phyloP scores from a whole-genome alignment of 2,888 invertebrate genomes.

The Sminthurides aquaticus region DNA sequence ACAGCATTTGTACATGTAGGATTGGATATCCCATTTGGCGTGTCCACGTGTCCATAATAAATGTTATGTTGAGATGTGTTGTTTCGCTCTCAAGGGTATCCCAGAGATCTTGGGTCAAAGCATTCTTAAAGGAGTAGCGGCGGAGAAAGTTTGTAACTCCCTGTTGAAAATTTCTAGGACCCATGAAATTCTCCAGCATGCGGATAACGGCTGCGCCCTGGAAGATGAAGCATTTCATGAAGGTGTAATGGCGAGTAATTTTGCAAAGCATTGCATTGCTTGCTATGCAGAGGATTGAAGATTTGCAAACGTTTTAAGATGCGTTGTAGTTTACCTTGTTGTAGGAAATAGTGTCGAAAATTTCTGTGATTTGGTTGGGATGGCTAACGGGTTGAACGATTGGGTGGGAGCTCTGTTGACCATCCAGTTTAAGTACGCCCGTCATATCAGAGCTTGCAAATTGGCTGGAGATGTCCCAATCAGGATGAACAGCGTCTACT shows the following conservation, averaged over 20 bases:
- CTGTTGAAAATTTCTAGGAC: constrained; percentile 60
- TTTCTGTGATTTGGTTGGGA: constrained; percentile 82
- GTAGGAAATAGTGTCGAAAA: constrained; percentile 87
- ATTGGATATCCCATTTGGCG: constrained; percentile 81
- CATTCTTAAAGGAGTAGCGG: constrained; percentile 63
- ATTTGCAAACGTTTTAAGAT: neutral
- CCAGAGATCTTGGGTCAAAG: constrained; percentile 71
- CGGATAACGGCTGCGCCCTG: constrained; percentile 79
- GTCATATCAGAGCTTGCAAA: constrained; percentile 67
- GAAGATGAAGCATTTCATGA: no score
- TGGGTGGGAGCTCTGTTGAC: constrained; percentile 77
- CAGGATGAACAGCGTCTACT: constrained; percentile 60
- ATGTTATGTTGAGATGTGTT: constrained; percentile 47
- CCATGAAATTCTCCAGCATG: constrained; percentile 78
- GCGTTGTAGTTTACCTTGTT: constrained; percentile 59
- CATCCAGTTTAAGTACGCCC: constrained; percentile 64
- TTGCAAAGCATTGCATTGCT: no score
- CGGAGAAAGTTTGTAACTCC: constrained; percentile 69
- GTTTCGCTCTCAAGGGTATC: constrained; percentile 56
- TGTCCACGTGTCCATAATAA: constrained; percentile 82
- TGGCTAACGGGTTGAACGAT: constrained; percentile 76
- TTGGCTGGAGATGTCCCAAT: constrained; percentile 73
- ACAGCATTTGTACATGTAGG: constrained; percentile 54
- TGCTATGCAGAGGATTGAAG: no score
- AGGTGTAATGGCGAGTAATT: no score